A percentile compares a stretch with the other conserved stretches of the same genome.
Conservation (phyloP, 2,797 vertebrate genomes). For the Mustela erminea region DNA sequence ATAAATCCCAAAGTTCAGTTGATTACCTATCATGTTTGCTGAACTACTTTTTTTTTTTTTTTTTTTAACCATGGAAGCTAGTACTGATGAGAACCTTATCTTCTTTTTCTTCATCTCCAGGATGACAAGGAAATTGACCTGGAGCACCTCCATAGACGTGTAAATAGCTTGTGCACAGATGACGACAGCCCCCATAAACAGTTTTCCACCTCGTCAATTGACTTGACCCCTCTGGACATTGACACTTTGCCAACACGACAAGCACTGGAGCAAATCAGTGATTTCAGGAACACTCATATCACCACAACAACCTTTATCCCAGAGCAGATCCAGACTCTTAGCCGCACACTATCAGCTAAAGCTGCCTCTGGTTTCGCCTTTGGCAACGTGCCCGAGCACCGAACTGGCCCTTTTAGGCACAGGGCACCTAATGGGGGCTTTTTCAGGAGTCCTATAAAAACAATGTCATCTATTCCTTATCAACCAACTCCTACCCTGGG, state of each 20-base stretch:
- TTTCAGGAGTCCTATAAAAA: conserved; percentile 99
- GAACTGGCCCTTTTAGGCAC: conserved; percentile 99
- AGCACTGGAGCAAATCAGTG: conserved; percentile 99
- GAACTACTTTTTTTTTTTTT: conserved; percentile 64
- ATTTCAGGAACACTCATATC: conserved; percentile 99
- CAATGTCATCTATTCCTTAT: conserved; percentile 99
- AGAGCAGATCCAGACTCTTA: conserved; percentile 99
- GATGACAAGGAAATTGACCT: conserved; percentile 99
- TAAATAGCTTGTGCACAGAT: conserved; percentile 99
- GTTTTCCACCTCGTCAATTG: conserved; percentile 99
- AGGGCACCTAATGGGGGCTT: conserved; percentile 99
- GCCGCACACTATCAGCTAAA: conserved; percentile 98
- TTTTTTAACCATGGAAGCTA: conserved; percentile 76
- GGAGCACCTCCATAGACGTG: conserved; percentile 99
- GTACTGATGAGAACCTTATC: conserved; percentile 87
- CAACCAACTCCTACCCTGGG: conserved; percentile 98
- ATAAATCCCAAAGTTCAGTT: conserved; percentile 77
- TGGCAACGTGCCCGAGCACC: conserved; percentile 96
- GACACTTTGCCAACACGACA: conserved; percentile 98
- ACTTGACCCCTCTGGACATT: conserved; percentile 99
- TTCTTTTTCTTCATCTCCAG: conserved; percentile 91
- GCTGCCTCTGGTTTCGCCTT: conserved; percentile 98
- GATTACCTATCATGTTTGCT: conserved; percentile 72
- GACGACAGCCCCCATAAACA: conserved; percentile 99
- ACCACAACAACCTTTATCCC: conserved; percentile 99